Base-by-base conservation (phyloP, 2,888 invertebrate genomes). In the Clostera curtula region DNA sequence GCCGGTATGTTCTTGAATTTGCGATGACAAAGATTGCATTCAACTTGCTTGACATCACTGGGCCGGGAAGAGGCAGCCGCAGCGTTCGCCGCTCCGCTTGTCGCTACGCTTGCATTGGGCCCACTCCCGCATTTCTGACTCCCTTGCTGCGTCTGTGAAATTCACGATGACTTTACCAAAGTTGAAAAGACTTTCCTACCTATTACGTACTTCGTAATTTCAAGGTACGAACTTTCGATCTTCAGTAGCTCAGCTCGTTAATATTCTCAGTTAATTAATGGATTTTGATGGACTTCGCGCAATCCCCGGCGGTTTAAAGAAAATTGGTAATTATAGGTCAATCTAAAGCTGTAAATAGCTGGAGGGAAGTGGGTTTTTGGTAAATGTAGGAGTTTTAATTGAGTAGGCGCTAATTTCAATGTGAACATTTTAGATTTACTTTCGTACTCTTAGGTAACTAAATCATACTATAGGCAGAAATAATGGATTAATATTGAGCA, bases 1-100 rank as follows among this genome's bases (percentile, higher is more conserved):
- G 98, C 98, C 11, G 97, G 97, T 72, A 97, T 93, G 74, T 97
- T 98, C 85, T 98, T 98, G 84, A 98, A 98, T 69, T 95, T 93
- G 51, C 97, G 89, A 75, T 96, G 94, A 70, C 98, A 98, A 35
- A 97, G 87, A 75, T 94, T 95, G 80, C 98, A 98, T 71, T 96
- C 95, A 34, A 97, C 96, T 21, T 96, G 96, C 62, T 95, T 95
- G 34, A 88, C 86, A 49, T 93, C 92, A 19, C 86, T 76, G 49
- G 88, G 71, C 34, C 77, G 69, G 32, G 61, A 43, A 28, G 64
- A 36, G 42, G 63, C 28, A 1, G 47, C 34, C 27, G 57, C 39
- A 1, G 54, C 49, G 47, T 58, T 60, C 7, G 57, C 39, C 40
- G 64, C 50, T 27, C 51, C 56, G 56, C 56, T 61, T 25, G 54